Evolutionary conservation across 2,113 vertebrate species (phyloP), one percentile per base, ranked within the genome.

Genomic region (Numida meleagris): DNA sequence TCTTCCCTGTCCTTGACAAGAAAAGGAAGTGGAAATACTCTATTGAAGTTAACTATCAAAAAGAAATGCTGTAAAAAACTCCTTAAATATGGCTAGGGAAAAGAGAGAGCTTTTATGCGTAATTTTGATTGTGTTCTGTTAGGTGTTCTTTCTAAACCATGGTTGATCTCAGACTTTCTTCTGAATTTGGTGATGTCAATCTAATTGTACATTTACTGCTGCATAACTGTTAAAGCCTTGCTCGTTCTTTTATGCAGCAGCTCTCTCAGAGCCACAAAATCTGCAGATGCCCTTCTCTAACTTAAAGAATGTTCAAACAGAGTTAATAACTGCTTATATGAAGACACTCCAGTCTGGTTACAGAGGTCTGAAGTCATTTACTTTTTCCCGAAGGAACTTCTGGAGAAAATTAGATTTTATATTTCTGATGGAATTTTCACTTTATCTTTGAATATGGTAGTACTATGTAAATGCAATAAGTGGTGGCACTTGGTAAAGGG

Each of bases 151-250:
- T 89, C 36, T 84, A 67, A 53, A 68, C 8, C 29, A 55, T 2
- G 0, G 63, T 24, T 66, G 45, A 34, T 79, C 46, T 42, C 40
- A 48, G 15, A 1, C 2, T 1, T 77, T 34, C 36, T 61, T 88
- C 14, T 53, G 79, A 40, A 71, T 65, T 87, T 46, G 8, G 29
- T 85, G n/a, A 29, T 16, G 4, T 40, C 10, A 13, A 33, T 83
- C 20, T 71, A 53, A 87, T 55, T 65, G 11, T 57, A 14, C 7
- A 5, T 67, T 67, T 66, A 18, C n/a, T 68, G 59, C 65, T 71
- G 25, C 25, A 9, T 29, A 25, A 82, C 12, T 0, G 0, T 59
- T 18, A 74, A 62, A 10, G 2, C 48, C 34, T 42, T 2, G 0
- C 31, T 81, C 55, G 38, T 25, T 79, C 29, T 63, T 76, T 16